phyloP scores from a whole-genome alignment of 2,113 vertebrate species.

The Notiomystis cincta region DNA sequence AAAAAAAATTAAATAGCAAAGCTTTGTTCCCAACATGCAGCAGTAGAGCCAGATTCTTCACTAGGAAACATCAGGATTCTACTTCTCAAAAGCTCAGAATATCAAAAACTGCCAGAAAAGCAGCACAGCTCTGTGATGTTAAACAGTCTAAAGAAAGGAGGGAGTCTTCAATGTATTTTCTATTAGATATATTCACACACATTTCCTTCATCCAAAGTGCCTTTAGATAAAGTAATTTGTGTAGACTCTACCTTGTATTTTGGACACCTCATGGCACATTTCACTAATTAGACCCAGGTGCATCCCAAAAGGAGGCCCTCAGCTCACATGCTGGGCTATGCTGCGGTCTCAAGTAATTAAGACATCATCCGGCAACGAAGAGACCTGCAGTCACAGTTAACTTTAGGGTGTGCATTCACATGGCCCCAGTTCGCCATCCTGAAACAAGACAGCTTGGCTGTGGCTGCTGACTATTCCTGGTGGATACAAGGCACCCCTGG shows the following conservation, averaged over 20 bases:
- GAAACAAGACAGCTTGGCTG: neutral
- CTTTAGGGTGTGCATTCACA: neutral
- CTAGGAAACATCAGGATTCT: neutral
- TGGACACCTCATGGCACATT: neutral
- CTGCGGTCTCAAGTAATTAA: neutral
- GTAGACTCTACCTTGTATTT: fast-evolving
- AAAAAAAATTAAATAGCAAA: neutral
- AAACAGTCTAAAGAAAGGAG: neutral
- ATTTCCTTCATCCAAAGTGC: neutral
- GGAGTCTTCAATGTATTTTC: neutral
- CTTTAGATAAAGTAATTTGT: neutral
- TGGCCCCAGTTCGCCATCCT: neutral
- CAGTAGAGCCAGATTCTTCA: neutral
- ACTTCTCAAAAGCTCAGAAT: neutral
- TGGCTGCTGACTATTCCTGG: neutral
- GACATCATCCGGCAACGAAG: fast-evolving
- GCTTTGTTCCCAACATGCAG: fast-evolving
- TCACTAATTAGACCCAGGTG: neutral
- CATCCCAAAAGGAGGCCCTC: neutral
- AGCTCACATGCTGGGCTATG: fast-evolving
- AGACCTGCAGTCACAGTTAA: neutral
- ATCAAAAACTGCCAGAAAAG: neutral
- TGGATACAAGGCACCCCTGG: neutral
- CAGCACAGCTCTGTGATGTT: neutral
- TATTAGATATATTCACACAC: neutral